Evolutionary conservation across 1,140 invertebrate genomes (phyloP).

Genomic region (Daktulosphaira vitifoliae): DNA sequence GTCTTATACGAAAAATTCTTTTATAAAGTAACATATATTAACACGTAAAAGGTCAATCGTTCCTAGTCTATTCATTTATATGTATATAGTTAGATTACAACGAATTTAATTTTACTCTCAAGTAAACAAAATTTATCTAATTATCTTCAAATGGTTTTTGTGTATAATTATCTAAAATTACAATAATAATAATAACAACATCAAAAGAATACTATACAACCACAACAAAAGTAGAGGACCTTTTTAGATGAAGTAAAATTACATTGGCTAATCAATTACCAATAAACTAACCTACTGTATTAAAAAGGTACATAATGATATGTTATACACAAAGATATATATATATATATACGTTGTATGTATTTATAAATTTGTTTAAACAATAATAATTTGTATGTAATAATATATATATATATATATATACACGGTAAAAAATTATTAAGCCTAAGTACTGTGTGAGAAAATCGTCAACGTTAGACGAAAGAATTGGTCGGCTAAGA

Average conservation of each 20-base stretch:
- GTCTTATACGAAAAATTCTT: too few relatives aligned
- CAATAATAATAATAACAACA: conserved; percentile 11
- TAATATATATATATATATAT: conserved; percentile 15
- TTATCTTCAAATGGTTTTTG: too few relatives aligned
- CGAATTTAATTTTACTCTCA: too few relatives aligned
- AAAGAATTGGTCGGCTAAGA: conserved; percentile 12
- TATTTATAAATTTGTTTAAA: conserved; percentile 20
- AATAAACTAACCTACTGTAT: conserved; percentile 16
- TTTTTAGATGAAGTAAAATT: conserved; percentile 11
- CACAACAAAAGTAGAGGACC: conserved; percentile 3
- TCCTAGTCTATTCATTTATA: too few relatives aligned
- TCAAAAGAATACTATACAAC: neutral
- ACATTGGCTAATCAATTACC: neutral
- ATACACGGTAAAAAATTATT: conserved; percentile 27
- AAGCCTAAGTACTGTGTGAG: conserved; percentile 32
- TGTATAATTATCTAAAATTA: too few relatives aligned
- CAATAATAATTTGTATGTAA: conserved; percentile 22
- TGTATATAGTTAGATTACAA: too few relatives aligned
- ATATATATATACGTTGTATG: conserved; percentile 14
- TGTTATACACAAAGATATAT: conserved; percentile 4
- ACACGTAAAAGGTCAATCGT: too few relatives aligned
- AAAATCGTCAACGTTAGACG: conserved; percentile 22
- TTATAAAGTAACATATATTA: too few relatives aligned
- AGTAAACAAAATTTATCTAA: too few relatives aligned
- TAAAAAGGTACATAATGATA: conserved; percentile 28